Evolutionary conservation across 2,888 invertebrate genomes (phyloP).

Genomic region (Drosophila paracracens): DNA sequence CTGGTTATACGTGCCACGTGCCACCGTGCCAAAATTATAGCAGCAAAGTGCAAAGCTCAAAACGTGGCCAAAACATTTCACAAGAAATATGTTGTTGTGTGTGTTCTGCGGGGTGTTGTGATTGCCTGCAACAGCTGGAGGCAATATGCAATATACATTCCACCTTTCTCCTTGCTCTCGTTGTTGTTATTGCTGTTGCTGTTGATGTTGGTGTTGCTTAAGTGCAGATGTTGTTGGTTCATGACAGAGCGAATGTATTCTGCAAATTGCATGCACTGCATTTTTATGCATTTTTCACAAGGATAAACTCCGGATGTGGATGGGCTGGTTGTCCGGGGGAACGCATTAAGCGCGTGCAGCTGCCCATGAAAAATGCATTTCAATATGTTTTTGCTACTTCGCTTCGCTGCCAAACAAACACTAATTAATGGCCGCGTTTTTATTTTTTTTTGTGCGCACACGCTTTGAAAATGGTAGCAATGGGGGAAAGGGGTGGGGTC

Average conservation of each 20-base stretch:
- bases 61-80: conserved; percentile 62
- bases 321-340: conserved; percentile 5
- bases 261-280: conserved; percentile 62
- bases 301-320: conserved; percentile 33
- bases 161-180: conserved; percentile 19
- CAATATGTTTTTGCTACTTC: conserved; percentile 51
- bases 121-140: conserved; percentile 27
- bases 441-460: conserved; percentile 2
- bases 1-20: conserved; percentile 14
- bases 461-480: conserved; percentile 12
- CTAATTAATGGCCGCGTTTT: conserved; percentile 65
- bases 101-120: conserved; percentile 23
- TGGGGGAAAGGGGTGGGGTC: neutral
- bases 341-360: conserved; percentile 28
- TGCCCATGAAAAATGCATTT: conserved; percentile 74
- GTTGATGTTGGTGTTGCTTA: conserved; percentile 46
- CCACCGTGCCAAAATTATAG: conserved; percentile 47
- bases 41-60: conserved; percentile 70
- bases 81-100: conserved; percentile 21
- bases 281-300: conserved; percentile 68
- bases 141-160: conserved; percentile 63
- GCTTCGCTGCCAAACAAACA: conserved; percentile 51
- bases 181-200: conserved; percentile 12
- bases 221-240: conserved; percentile 41
- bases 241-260: conserved; percentile 23